Evolutionary conservation across 1,140 invertebrate species (phyloP).

Genomic region (Procambarus clarkii): DNA sequence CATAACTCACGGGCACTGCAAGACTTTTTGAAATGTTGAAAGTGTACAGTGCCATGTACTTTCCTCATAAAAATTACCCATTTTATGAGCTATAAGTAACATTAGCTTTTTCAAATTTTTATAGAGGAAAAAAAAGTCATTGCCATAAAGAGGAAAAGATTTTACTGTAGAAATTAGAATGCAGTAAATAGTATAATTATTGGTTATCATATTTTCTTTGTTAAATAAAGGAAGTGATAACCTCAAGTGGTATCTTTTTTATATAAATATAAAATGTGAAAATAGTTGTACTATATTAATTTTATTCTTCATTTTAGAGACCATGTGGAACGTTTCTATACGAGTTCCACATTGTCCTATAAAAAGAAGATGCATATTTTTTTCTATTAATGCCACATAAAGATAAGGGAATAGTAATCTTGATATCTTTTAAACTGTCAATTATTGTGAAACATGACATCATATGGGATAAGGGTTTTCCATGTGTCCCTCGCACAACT

Average conservation of each 20-base stretch:
- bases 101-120: background rate
- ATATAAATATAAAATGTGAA: background rate
- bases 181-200: constrained; percentile 37
- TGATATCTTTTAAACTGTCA: too few relatives aligned
- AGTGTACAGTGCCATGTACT: background rate
- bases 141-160: background rate
- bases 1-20: background rate
- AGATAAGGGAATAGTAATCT: background rate
- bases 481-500: background rate
- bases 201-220: constrained; percentile 44
- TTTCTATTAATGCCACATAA: background rate
- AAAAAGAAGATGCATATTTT: background rate
- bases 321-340: background rate
- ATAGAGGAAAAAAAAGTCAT: background rate
- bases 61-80: background rate
- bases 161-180: background rate
- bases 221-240: constrained; percentile 43
- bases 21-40: background rate
- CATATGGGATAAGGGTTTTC: background rate
- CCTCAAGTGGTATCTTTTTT: background rate
- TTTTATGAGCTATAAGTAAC: background rate
- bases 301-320: background rate
- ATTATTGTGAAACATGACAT: background rate
- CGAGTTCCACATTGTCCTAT: background rate
- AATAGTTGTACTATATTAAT: background rate